phyloP scores from a whole-genome alignment of 2,888 invertebrate species.

The Torymus auratus region DNA sequence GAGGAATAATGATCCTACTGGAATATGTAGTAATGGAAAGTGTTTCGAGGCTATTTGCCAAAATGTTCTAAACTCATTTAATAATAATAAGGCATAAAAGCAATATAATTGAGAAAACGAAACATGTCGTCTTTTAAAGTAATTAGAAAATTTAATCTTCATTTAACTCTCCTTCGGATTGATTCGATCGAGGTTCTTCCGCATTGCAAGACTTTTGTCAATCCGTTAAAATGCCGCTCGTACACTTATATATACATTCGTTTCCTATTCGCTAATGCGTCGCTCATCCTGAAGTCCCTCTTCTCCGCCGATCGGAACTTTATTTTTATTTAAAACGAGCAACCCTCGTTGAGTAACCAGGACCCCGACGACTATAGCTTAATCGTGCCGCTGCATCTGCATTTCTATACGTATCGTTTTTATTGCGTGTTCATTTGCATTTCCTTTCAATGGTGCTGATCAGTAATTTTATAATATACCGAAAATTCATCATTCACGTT shows the following conservation, averaged over 20 bases:
- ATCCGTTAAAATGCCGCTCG: slow-evolving; percentile 45
- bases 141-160: slow-evolving; percentile 51
- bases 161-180: slow-evolving; percentile 36
- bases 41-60: too few relatives aligned
- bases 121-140: slow-evolving; percentile 36
- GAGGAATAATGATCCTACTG: too few relatives aligned
- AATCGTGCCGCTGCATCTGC: slow-evolving; percentile 15
- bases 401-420: background rate
- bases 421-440: too few relatives aligned
- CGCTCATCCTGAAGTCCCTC: slow-evolving; percentile 59
- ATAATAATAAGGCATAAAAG: too few relatives aligned
- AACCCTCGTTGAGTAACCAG: slow-evolving; percentile 47
- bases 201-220: slow-evolving; percentile 5
- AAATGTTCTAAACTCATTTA: too few relatives aligned
- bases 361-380: background rate
- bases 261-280: slow-evolving; percentile 75
- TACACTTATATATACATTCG: slow-evolving; percentile 31
- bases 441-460: background rate
- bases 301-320: slow-evolving; percentile 64
- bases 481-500: too few relatives aligned
- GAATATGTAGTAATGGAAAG: too few relatives aligned
- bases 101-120: too few relatives aligned
- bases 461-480: background rate
- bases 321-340: slow-evolving; percentile 75
- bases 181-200: slow-evolving; percentile 38